A percentile compares a stretch with the other conserved stretches of the same genome.
Evolutionary conservation across 2,888 invertebrate genomes (phyloP).

Genomic region (Scaptomyza flava): DNA sequence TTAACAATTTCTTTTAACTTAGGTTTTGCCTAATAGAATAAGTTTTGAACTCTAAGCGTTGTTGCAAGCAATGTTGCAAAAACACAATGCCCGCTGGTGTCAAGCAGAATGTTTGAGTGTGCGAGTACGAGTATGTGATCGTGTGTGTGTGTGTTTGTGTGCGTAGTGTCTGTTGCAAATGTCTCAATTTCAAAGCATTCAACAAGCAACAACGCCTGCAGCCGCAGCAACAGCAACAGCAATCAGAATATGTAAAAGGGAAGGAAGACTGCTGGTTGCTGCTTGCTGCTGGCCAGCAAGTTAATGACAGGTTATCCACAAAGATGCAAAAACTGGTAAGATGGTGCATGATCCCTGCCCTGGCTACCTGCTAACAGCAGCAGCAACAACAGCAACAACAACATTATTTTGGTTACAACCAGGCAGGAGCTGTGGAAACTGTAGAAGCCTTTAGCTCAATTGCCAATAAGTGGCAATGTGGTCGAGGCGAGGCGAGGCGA

Average conservation of each 20-base stretch:
- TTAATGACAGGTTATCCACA: slow-evolving; percentile 78
- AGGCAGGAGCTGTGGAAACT: slow-evolving; percentile 19
- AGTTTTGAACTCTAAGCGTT: background rate
- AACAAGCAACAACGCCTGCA: slow-evolving; percentile 48
- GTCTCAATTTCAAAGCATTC: slow-evolving; percentile 71
- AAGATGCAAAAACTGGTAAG: slow-evolving; percentile 72
- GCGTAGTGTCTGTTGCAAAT: slow-evolving; percentile 57
- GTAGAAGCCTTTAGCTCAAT: slow-evolving; percentile 47
- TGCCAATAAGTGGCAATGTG: slow-evolving; percentile 76
- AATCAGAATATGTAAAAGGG: slow-evolving; percentile 11
- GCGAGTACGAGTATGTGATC: slow-evolving; percentile 1
- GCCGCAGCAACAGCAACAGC: slow-evolving; percentile 39
- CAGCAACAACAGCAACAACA: slow-evolving; percentile 18
- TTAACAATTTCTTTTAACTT: too few relatives aligned
- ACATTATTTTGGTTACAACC: slow-evolving; percentile 12
- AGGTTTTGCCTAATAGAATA: too few relatives aligned
- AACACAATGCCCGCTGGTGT: slow-evolving; percentile 18
- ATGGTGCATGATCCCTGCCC: slow-evolving; percentile 64
- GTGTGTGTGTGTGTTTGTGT: background rate
- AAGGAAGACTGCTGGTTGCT: slow-evolving; percentile 27
- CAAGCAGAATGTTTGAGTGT: slow-evolving; percentile 21
- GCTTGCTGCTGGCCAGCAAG: slow-evolving; percentile 32
- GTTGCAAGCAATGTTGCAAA: slow-evolving; percentile 11
- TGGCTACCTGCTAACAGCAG: slow-evolving; percentile 70
- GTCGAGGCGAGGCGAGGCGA: slow-evolving; percentile 25